A percentile compares a stretch with the other conserved stretches of the same genome.
Conservation (phyloP, 2,113 vertebrate species). For the Colaptes auratus region DNA sequence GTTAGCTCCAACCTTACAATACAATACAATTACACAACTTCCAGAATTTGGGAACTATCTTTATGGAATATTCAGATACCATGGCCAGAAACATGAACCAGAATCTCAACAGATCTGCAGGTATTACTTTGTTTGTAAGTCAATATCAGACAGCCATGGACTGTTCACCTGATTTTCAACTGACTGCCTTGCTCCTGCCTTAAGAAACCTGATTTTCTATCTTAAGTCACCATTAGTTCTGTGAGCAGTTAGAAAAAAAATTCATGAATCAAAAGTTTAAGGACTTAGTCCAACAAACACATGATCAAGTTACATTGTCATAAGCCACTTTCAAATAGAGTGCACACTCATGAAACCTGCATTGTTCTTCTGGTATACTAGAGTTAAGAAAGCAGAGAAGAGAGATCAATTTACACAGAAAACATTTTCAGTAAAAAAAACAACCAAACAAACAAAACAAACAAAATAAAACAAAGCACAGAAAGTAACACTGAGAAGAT, state of each 20-base stretch:
- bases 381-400: background rate
- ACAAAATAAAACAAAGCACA: background rate
- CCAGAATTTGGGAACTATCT: background rate
- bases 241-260: background rate
- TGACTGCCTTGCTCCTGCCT: background rate
- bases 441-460: background rate
- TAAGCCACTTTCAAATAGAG: background rate
- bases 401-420: background rate
- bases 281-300: background rate
- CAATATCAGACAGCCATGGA: background rate
- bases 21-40: background rate
- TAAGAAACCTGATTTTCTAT: background rate
- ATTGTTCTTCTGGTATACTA: background rate
- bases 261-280: background rate
- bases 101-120: background rate
- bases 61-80: background rate
- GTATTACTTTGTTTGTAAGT: background rate
- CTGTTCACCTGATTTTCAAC: background rate
- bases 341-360: background rate
- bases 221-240: background rate
- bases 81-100: background rate
- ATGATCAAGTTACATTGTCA: background rate
- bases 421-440: background rate
- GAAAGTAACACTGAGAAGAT: constrained; percentile 29
- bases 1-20: background rate